Evolutionary conservation across 2,888 invertebrate genomes (phyloP), one percentile per base, ranked within the genome.

Genomic region (Cabera pusaria): DNA sequence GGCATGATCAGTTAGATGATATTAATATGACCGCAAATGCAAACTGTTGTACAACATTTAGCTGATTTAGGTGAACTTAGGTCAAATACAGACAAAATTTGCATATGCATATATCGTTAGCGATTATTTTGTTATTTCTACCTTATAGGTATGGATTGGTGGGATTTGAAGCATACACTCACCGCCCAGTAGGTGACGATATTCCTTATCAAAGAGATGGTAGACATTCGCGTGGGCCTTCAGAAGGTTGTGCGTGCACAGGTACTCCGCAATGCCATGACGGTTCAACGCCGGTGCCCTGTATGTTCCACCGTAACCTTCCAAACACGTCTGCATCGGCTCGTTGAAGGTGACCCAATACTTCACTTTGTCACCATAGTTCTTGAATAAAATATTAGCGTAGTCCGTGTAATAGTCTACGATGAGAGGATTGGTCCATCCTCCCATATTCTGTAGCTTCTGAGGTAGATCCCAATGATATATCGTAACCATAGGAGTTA

Each of bases 271-370:
- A 25, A 91, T 81, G 1, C 92, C 93, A 1, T 91, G 91, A 6
- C 90, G 90, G 53, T 91, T 88, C 43, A 91, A 69, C 0, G 90
- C 87, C 0, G 92, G 92, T 0, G 92, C 92, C 71, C 92, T 78
- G 56, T 89, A 91, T 17, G 90, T 90, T 10, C 90, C 89, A 1
- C 92, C 92, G 52, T 92, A 92, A 1, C 90, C 90, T 48, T 80
- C 78, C 41, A 85, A 67, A 55, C 91, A 90, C 22, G 90, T 86
- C 54, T 90, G 83, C 80, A 87, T 90, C 1, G 95, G 95, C 64
- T 95, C 95, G 64, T 95, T 95, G 50, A 95, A 91, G 0, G 95
- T 95, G 5, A 94, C 91, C 95, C 95, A 95, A 42, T 90, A 86
- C 67, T 91, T 92, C 3, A 94, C 92, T 62, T 91, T 90, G 52